Evolutionary conservation across 2,797 vertebrate species (phyloP), one percentile per base, ranked within the genome.

Genomic region (Rhinophrynus dorsalis): DNA sequence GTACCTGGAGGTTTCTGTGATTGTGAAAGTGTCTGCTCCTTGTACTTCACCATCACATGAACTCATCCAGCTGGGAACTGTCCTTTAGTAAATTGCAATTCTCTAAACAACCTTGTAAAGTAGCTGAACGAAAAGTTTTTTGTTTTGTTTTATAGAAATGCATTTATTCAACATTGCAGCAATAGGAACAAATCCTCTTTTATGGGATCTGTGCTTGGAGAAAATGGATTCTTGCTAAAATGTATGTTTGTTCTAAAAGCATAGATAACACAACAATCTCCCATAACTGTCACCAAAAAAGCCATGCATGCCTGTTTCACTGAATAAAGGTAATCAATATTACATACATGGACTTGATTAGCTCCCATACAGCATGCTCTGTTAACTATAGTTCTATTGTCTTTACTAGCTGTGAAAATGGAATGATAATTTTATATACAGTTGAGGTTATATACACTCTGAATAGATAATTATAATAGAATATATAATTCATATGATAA

Each of bases 1-100:
- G 2, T 44, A 18, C 40, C 54, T 52, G 13, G 26, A 44, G 52
- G 52, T 61, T 51, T 65, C 29, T 35, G 15, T 5, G 6, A 40
- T 62, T 70, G 56, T 57, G 30, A 72, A 50, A 33, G 40, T 44
- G 58, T 23, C 69, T 72, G 56, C 58, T n/a, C n/a, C n/a, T n/a
- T n/a, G n/a, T n/a, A n/a, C 33, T 51, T 24, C 33, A 65, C 18
- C 30, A 58, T 21, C 44, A 21, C 32, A 30, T 48, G 45, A 37
- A 35, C 30, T 52, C 56, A 59, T 32, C 45, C 69, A 65, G 61
- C 45, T 59, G 69, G 54, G 54, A 52, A 57, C 9, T 33, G 38
- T 32, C 47, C 24, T 59, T 66, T 64, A 6, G 62, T 66, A 13
- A 66, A 24, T 29, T 59, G 26, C 44, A 65, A 58, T 72, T 56